Evolutionary conservation across 1,140 invertebrate genomes (phyloP).

Genomic region (Hyles euphorbiae): DNA sequence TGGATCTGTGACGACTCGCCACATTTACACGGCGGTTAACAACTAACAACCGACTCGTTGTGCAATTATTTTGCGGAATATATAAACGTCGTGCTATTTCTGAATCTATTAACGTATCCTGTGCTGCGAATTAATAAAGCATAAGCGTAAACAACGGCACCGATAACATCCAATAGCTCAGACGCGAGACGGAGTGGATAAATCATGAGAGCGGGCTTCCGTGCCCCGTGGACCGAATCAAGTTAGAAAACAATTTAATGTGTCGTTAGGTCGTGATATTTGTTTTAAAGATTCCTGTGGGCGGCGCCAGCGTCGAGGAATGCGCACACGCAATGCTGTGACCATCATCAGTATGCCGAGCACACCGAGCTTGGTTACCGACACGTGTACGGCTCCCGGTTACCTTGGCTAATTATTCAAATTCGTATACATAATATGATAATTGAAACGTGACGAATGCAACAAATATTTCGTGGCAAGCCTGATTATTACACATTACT

Average conservation of each 20-base stretch:
- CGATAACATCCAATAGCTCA: no score
- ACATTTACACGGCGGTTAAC: slow-evolving; percentile 37
- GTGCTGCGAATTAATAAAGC: not conserved
- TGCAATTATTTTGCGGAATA: slow-evolving; percentile 48
- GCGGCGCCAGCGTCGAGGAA: slow-evolving; percentile 47
- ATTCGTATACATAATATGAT: slow-evolving; percentile 42
- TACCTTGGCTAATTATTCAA: slow-evolving; percentile 57
- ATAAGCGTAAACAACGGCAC: no score
- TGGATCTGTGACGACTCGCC: slow-evolving; percentile 48
- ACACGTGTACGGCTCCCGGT: slow-evolving; percentile 54
- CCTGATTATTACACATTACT: no score
- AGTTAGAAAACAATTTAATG: not conserved
- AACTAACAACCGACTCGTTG: slow-evolving; percentile 24
- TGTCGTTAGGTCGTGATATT: slow-evolving; percentile 2
- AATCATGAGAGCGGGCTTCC: no score
- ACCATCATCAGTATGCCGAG: slow-evolving; percentile 57
- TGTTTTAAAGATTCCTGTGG: slow-evolving; percentile 27
- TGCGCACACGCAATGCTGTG: slow-evolving; percentile 48
- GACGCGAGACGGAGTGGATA: no score
- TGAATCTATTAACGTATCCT: slow-evolving; percentile 39
- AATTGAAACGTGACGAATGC: slow-evolving; percentile 32
- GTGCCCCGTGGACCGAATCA: no score
- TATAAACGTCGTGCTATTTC: slow-evolving; percentile 44
- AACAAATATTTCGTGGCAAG: not conserved
- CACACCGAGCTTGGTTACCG: slow-evolving; percentile 47